These are phyloP conservation scores for Zaprionus camerounensis DNA, from an alignment of 1,140 invertebrate genomes.

Conservation along the genomic window DNA sequence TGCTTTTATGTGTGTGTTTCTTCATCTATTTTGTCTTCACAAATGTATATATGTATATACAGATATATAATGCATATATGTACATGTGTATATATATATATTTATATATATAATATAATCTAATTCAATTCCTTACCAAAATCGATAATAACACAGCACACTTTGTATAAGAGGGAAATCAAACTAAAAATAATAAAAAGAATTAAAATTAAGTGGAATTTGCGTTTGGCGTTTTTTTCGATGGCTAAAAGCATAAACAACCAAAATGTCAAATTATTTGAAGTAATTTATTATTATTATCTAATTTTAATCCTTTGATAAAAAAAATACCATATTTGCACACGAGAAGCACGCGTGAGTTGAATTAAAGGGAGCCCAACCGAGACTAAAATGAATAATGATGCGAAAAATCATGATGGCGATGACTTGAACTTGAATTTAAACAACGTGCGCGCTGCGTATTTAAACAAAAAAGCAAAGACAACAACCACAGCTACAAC, in stretches of 20 bases:
- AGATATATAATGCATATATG: constrained; percentile 6
- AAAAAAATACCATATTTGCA: constrained; percentile 38
- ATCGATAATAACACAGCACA: constrained; percentile 63
- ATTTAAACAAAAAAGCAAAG: constrained; percentile 63
- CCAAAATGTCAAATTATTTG: constrained; percentile 58
- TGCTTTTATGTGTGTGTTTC: constrained; percentile 10
- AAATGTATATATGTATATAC: constrained; percentile 34
- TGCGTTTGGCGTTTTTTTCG: constrained; percentile 52
- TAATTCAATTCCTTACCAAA: constrained; percentile 61
- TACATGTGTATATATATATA: not conserved
- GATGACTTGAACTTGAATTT: constrained; percentile 77
- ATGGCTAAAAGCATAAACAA: constrained; percentile 29
- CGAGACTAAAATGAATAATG: constrained; percentile 84
- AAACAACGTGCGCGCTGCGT: constrained; percentile 60
- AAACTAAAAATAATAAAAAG: constrained; percentile 21
- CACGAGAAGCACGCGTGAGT: constrained; percentile 66
- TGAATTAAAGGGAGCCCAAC: constrained; percentile 51
- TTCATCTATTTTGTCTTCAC: constrained; percentile 36
- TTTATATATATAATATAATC: constrained; percentile 33
- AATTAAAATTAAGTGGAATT: constrained; percentile 19
- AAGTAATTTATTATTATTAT: constrained; percentile 46
- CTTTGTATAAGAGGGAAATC: constrained; percentile 33
- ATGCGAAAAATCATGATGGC: constrained; percentile 78
- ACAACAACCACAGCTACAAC: constrained; percentile 42
- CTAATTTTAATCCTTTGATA: constrained; percentile 39